Conservation (phyloP, 2,797 vertebrate genomes). For the Hydrocynus forskahlii region DNA sequence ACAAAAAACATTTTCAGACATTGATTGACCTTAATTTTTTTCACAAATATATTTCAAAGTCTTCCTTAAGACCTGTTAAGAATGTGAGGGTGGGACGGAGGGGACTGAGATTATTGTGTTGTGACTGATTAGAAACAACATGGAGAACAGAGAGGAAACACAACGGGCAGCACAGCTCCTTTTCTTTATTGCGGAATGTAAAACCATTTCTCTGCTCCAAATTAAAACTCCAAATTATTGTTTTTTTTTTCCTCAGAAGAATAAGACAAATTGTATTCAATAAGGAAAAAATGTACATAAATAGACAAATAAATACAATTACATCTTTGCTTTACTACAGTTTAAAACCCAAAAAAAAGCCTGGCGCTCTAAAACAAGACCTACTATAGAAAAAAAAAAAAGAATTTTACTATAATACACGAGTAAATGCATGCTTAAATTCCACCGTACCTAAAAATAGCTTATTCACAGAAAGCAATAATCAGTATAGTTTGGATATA, state of each 20-base stretch:
- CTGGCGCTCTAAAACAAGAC: slow-evolving; percentile 54
- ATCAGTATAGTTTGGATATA: slow-evolving; percentile 74
- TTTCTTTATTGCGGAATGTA: slow-evolving; percentile 81
- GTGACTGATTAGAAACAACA: too few relatives aligned
- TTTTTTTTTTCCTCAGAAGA: slow-evolving; percentile 68
- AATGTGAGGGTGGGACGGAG: too few relatives aligned
- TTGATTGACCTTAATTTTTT: too few relatives aligned
- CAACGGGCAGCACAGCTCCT: slow-evolving; percentile 43
- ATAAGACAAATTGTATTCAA: slow-evolving; percentile 67
- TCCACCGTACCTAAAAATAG: slow-evolving; percentile 75
- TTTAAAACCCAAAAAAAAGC: slow-evolving; percentile 63
- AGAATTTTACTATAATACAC: slow-evolving; percentile 69
- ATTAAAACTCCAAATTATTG: slow-evolving; percentile 51
- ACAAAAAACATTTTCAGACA: too few relatives aligned
- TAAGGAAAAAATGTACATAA: slow-evolving; percentile 72
- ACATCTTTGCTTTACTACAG: slow-evolving; percentile 49
- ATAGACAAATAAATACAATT: slow-evolving; percentile 80
- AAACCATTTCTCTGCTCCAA: slow-evolving; percentile 78
- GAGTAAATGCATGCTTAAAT: slow-evolving; percentile 74
- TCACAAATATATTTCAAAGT: too few relatives aligned
- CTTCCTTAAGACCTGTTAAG: too few relatives aligned
- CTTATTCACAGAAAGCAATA: slow-evolving; percentile 80
- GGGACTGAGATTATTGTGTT: too few relatives aligned
- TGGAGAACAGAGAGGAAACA: slow-evolving; percentile 11
- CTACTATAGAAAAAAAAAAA: slow-evolving; percentile 64